Base-by-base conservation (phyloP, 2,888 invertebrate genomes). In the Plagodis dolabraria region DNA sequence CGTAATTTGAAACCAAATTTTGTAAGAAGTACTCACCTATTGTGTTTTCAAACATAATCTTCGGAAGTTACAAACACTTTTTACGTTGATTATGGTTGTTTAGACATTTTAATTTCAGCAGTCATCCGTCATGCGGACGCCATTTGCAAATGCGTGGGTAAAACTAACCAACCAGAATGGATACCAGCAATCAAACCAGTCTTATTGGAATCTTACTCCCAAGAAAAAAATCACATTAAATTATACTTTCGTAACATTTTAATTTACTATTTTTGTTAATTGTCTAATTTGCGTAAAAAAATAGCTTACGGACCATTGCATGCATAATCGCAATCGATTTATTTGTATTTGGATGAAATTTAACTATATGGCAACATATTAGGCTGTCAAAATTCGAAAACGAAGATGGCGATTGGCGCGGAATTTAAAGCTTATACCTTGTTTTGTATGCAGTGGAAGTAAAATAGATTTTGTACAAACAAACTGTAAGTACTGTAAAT, bases 51-150 rank as follows among this genome's bases (percentile, higher is more conserved):
- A 50, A 43, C 40, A 49, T 49, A 44, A 49, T 49, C 35, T 61
- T 62, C 50, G 65, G 64, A 68, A 72, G 54, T 72, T 47, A 58
- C 22, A 51, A 56, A 53, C 60, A 56, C 57, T 35, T 57, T 60
- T 55, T 47, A 61, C 52, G 53, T 42, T 53, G 33, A 63, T 54
- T 60, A 35, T 47, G 36, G 53, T 63, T 78, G 74, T 80, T 79
- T 77, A 67, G 68, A 80, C 80, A 83, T 83, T 81, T 82, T 83
- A 80, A 80, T 79, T 71, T 76, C 53, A 46, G 74, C 76, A 71
- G 75, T 68, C 83, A 81, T 77, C 85, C 86, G 85, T 87, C 87
- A 86, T 72, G 76, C 80, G 79, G 85, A 74, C 86, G 89, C 90
- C 89, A 89, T 90, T 89, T 87, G 86, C 87, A 86, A 85, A 48